A percentile compares a stretch with the other conserved stretches of the same genome.
Evolutionary conservation across 1,140 invertebrate species (phyloP).

Genomic region (Pseudachorutes palmiensis): DNA sequence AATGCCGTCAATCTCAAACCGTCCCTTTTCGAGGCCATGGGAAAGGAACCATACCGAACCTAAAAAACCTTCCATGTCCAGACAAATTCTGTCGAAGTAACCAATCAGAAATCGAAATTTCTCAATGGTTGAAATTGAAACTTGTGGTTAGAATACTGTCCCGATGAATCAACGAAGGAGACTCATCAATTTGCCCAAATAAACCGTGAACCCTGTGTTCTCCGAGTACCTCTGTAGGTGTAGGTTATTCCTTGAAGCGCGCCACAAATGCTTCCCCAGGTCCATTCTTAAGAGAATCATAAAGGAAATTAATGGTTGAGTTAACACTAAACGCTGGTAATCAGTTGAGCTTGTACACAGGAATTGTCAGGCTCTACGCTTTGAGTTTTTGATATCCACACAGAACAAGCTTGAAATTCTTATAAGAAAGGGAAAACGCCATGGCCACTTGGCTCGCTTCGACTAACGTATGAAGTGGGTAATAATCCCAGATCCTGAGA

Average conservation of each 20-base stretch:
- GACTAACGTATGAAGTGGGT: slow-evolving; percentile 6
- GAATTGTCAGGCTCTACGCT: not conserved
- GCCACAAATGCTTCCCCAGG: not conserved
- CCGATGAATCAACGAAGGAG: too few species aligned
- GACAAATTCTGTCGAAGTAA: too few species aligned
- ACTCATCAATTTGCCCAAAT: too few species aligned
- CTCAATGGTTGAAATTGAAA: too few species aligned
- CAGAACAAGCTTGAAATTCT: not conserved
- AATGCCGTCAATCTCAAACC: not conserved
- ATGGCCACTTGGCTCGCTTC: too few species aligned
- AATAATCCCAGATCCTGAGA: not conserved
- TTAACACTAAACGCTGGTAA: not conserved
- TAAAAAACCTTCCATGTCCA: too few species aligned
- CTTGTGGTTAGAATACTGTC: too few species aligned
- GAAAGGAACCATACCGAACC: too few species aligned
- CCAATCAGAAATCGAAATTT: too few species aligned
- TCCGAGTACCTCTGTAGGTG: too few species aligned
- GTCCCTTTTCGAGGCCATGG: not conserved
- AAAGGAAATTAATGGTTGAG: slow-evolving; percentile 4
- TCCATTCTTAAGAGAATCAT: not conserved
- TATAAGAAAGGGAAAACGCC: too few species aligned
- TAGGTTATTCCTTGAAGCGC: not conserved
- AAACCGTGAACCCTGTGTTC: too few species aligned
- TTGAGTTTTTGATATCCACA: not conserved
- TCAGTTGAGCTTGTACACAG: not conserved